phyloP scores from a whole-genome alignment of 2,888 invertebrate species.

The Aromia moschata region DNA sequence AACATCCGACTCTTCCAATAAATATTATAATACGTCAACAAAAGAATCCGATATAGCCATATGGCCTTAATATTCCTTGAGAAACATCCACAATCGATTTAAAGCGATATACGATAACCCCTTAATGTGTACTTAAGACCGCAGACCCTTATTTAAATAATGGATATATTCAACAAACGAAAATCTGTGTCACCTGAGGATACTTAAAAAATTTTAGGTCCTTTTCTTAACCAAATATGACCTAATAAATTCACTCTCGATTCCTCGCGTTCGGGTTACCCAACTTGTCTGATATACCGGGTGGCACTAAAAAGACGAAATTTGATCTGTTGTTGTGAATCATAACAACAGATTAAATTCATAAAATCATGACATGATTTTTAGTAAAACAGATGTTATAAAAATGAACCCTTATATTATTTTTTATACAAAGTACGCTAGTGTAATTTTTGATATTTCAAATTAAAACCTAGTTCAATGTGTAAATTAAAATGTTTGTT shows the following conservation, averaged over 20 bases:
- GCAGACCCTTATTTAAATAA: slow-evolving; percentile 28
- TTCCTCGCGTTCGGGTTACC: background rate
- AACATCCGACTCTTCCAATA: too few relatives aligned
- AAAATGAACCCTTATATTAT: too few relatives aligned
- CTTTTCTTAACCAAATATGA: slow-evolving; percentile 34
- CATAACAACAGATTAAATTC: too few relatives aligned
- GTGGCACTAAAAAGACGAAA: slow-evolving; percentile 9
- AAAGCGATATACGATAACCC: slow-evolving; percentile 9
- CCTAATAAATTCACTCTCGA: slow-evolving; percentile 38
- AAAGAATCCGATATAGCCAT: too few relatives aligned
- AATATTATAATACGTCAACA: too few relatives aligned
- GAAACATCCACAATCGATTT: slow-evolving; percentile 15
- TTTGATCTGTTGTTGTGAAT: too few relatives aligned
- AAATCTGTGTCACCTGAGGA: slow-evolving; percentile 30
- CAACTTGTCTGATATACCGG: slow-evolving; percentile 4
- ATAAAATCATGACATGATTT: too few relatives aligned
- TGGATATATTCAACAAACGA: slow-evolving; percentile 28
- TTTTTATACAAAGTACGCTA: too few relatives aligned
- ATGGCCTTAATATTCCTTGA: slow-evolving; percentile 8
- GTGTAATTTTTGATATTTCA: too few relatives aligned
- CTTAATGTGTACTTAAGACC: slow-evolving; percentile 24
- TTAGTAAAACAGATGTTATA: too few relatives aligned
- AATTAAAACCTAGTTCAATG: too few relatives aligned
- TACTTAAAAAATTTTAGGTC: slow-evolving; percentile 24
- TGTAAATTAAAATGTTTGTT: too few relatives aligned